Conservation (phyloP, 2,888 invertebrate genomes). For the Apotomis turbidana region DNA sequence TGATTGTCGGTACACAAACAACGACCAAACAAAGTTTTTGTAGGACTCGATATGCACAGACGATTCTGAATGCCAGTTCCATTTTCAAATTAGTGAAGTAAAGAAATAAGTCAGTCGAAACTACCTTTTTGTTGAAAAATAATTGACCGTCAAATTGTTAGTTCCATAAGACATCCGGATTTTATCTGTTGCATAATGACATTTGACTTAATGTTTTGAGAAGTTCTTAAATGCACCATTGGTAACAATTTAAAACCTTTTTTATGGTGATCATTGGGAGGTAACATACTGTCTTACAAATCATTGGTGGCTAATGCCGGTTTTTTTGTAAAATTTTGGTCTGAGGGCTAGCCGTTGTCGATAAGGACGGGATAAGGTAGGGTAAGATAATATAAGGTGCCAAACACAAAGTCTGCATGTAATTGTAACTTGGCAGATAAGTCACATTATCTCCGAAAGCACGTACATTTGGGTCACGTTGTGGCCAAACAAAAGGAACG, state of each 20-base stretch:
- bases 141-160: constrained; percentile 31
- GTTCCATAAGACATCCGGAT: constrained; percentile 16
- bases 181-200: constrained; percentile 2
- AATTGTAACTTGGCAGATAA: constrained; percentile 28
- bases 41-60: constrained; percentile 28
- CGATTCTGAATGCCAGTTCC: constrained; percentile 21
- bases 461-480: constrained; percentile 34
- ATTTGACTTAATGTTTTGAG: constrained; percentile 5
- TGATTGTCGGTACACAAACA: not conserved
- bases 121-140: constrained; percentile 25
- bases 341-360: no score
- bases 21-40: constrained; percentile 21
- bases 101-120: constrained; percentile 18
- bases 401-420: constrained; percentile 2
- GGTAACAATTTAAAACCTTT: constrained; percentile 1
- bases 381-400: no score
- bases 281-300: not conserved
- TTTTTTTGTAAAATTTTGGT: no score
- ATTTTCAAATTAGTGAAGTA: constrained; percentile 23
- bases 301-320: no score
- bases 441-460: constrained; percentile 23
- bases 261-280: constrained; percentile 1
- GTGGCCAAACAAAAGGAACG: constrained; percentile 26
- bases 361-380: no score
- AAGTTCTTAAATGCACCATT: constrained; percentile 1